Percentiles rank a stretch among this genome's conserved stretches.
phyloP scores from a whole-genome alignment of 2,888 invertebrate species.

The Leucoptera coffeella region DNA sequence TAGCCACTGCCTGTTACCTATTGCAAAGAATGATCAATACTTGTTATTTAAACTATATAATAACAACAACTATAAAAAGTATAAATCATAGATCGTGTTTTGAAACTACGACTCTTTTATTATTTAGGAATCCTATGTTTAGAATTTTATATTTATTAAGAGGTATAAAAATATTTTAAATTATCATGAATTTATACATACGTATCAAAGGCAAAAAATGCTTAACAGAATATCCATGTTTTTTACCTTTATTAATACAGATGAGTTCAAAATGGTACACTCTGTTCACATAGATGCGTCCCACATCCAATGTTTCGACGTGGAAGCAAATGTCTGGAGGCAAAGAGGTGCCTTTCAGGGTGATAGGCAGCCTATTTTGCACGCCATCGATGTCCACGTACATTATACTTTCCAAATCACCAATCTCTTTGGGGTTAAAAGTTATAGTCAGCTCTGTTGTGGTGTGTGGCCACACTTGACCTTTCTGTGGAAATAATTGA shows the following conservation, averaged over 20 bases:
- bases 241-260: conserved; percentile 51
- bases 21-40: too few species aligned
- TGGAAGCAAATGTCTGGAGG: conserved; percentile 54
- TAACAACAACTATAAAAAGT: too few species aligned
- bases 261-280: conserved; percentile 56
- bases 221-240: too few species aligned
- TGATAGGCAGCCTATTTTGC: conserved; percentile 39
- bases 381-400: conserved; percentile 57
- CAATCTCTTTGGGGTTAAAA: conserved; percentile 49
- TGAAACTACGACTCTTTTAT: too few species aligned
- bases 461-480: conserved; percentile 55
- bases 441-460: conserved; percentile 41
- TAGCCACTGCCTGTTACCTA: too few species aligned
- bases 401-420: conserved; percentile 35
- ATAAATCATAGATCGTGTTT: too few species aligned
- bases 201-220: too few species aligned
- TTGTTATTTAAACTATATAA: too few species aligned
- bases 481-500: conserved; percentile 38
- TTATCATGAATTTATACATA: too few species aligned
- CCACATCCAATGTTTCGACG: conserved; percentile 49
- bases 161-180: too few species aligned
- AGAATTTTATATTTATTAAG: too few species aligned
- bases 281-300: conserved; percentile 51
- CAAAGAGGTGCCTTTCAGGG: conserved; percentile 44
- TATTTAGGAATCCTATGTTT: too few species aligned